Evolutionary conservation across 2,888 invertebrate genomes (phyloP).

Genomic region (Cetonia aurata): DNA sequence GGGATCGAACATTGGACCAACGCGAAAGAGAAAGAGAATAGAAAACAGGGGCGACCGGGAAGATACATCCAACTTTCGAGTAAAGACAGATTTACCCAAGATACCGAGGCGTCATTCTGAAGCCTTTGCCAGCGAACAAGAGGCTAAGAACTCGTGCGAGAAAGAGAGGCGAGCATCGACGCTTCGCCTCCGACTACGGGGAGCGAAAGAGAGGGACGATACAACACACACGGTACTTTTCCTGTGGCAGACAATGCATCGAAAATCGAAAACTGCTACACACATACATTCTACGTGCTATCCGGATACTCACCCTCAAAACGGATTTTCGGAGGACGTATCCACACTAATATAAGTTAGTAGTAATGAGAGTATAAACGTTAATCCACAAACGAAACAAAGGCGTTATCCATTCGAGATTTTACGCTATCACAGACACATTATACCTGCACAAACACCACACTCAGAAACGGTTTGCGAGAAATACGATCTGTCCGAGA

Average conservation of each 20-base stretch:
- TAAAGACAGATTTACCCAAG: conserved; percentile 48
- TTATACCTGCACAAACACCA: conserved; percentile 41
- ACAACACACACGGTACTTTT: conserved; percentile 37
- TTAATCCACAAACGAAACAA: conserved; percentile 42
- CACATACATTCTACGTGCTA: neutral
- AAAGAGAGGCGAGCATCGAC: conserved; percentile 27
- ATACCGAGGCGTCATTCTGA: conserved; percentile 47
- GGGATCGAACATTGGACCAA: conserved; percentile 46
- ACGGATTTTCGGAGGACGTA: conserved; percentile 27
- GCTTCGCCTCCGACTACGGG: conserved; percentile 18
- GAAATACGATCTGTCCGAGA: conserved; percentile 8
- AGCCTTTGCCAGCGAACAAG: conserved; percentile 40
- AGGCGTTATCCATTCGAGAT: conserved; percentile 44
- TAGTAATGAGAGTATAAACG: conserved; percentile 38
- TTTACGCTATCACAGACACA: conserved; percentile 44
- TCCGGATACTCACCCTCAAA: conserved; percentile 36
- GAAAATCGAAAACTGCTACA: conserved; percentile 37
- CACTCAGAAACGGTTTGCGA: conserved; percentile 29
- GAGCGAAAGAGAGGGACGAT: conserved; percentile 18
- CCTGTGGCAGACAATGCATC: conserved; percentile 33
- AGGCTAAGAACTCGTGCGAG: conserved; percentile 36
- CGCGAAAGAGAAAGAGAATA: conserved; percentile 44
- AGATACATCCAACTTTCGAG: conserved; percentile 43
- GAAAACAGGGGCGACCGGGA: conserved; percentile 26
- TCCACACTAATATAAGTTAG: conserved; percentile 42